Percentiles rank a stretch among this genome's conserved stretches.
Conservation (phyloP, 2,797 vertebrate genomes). For the Sphenopsis melanotis region DNA sequence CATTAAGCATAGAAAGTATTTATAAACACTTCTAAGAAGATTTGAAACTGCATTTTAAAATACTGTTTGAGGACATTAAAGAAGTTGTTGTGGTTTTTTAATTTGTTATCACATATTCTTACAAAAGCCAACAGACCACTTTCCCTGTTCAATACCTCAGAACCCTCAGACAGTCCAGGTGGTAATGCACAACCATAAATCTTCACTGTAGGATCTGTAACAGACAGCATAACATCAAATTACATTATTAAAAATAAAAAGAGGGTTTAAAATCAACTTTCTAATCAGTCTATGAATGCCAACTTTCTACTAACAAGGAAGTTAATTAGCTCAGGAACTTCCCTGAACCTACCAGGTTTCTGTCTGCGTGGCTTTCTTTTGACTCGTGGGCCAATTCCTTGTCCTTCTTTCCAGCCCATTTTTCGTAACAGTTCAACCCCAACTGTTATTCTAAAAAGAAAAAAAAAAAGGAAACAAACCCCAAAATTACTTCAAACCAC, state of each 20-base stretch:
- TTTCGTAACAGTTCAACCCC: constrained; percentile 87
- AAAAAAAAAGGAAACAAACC: not conserved
- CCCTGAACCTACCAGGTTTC: constrained; percentile 70
- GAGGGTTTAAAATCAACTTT: not conserved
- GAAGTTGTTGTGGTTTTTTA: no score
- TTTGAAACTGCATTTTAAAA: not conserved
- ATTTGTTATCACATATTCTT: not conserved
- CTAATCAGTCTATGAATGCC: not conserved
- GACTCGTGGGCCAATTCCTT: constrained; percentile 90
- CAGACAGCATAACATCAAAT: not conserved
- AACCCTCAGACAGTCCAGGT: constrained; percentile 80
- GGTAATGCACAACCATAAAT: constrained; percentile 79
- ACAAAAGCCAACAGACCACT: not conserved
- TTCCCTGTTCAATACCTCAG: constrained; percentile 76
- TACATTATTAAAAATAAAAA: not conserved
- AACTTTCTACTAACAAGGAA: not conserved
- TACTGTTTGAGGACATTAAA: not conserved
- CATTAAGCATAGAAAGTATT: not conserved
- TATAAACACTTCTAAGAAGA: not conserved
- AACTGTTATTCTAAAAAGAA: constrained; percentile 80
- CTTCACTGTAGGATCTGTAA: constrained; percentile 71
- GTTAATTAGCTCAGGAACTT: not conserved
- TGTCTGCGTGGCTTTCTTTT: constrained; percentile 85
- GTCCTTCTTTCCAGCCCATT: constrained; percentile 98
- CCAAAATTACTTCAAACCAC: not conserved